Conservation (phyloP, 2,888 invertebrate species). For the Melieria omissa region DNA sequence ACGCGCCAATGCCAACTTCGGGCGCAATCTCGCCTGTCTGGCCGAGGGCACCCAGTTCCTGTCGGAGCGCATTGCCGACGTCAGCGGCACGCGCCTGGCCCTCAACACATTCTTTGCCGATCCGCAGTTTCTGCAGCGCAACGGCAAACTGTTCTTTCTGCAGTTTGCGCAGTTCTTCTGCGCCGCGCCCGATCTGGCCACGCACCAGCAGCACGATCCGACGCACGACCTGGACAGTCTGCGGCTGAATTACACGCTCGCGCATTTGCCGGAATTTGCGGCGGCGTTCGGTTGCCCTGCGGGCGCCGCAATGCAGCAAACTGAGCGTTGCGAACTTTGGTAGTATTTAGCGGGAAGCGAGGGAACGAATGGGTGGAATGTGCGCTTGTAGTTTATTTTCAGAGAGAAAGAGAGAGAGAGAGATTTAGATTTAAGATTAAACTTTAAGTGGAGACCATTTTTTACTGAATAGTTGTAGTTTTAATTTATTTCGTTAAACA, state of each 20-base stretch:
- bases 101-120: constrained; percentile 52
- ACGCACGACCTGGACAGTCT: constrained; percentile 54
- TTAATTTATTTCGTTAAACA: too few species aligned
- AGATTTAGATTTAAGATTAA: too few species aligned
- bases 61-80: constrained; percentile 56
- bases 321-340: constrained; percentile 53
- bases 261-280: constrained; percentile 56
- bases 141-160: constrained; percentile 54
- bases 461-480: too few species aligned
- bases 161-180: constrained; percentile 62
- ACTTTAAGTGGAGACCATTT: too few species aligned
- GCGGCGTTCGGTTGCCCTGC: constrained; percentile 51
- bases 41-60: constrained; percentile 47
- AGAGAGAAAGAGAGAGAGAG: not conserved
- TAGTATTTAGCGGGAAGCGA: constrained; percentile 37
- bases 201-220: constrained; percentile 45
- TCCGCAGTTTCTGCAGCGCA: constrained; percentile 39
- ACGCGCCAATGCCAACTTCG: constrained; percentile 44
- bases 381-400: not conserved
- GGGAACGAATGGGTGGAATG: not conserved
- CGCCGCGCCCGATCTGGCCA: constrained; percentile 42
- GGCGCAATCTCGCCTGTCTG: constrained; percentile 46
- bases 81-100: constrained; percentile 57
- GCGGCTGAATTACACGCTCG: constrained; percentile 55
- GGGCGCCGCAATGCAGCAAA: constrained; percentile 53